phyloP scores from a whole-genome alignment of 2,113 vertebrate species.

The Bombycilla garrulus region DNA sequence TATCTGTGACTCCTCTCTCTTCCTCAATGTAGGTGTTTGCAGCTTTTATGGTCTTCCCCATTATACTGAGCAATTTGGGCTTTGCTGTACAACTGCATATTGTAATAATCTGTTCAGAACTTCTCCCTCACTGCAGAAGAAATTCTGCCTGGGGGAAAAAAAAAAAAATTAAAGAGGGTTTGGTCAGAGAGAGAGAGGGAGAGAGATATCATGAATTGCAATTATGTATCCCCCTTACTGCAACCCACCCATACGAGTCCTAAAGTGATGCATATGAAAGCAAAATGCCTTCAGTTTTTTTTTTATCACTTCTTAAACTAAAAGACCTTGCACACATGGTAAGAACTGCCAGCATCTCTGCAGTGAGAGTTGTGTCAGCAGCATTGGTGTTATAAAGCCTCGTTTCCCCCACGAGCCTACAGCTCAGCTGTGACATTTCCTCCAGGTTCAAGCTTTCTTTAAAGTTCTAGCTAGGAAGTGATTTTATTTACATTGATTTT shows the following conservation, averaged over 20 bases:
- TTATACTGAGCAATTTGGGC: not conserved
- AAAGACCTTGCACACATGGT: not conserved
- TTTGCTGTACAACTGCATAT: not conserved
- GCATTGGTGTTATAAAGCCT: not conserved
- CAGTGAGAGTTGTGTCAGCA: not conserved
- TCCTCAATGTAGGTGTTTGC: not conserved
- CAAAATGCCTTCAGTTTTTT: not conserved
- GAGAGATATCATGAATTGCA: not conserved
- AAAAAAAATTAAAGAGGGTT: not conserved
- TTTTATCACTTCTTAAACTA: not conserved
- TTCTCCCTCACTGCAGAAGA: not conserved
- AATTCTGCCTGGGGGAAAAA: not conserved
- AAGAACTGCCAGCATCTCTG: not conserved
- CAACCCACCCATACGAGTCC: not conserved
- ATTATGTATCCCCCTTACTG: not conserved
- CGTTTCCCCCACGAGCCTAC: not conserved
- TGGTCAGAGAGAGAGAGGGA: not conserved
- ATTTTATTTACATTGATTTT: slow-evolving; percentile 36
- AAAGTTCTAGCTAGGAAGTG: not conserved
- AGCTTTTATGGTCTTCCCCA: not conserved
- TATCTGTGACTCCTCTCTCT: not conserved
- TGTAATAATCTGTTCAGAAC: not conserved
- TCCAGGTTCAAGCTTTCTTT: not conserved
- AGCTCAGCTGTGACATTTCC: slow-evolving; percentile 33
- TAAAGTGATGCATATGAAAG: not conserved